A percentile compares a stretch with the other conserved stretches of the same genome.
Evolutionary conservation across 2,797 vertebrate species (phyloP).

Genomic region (Enteromius argenteus): DNA sequence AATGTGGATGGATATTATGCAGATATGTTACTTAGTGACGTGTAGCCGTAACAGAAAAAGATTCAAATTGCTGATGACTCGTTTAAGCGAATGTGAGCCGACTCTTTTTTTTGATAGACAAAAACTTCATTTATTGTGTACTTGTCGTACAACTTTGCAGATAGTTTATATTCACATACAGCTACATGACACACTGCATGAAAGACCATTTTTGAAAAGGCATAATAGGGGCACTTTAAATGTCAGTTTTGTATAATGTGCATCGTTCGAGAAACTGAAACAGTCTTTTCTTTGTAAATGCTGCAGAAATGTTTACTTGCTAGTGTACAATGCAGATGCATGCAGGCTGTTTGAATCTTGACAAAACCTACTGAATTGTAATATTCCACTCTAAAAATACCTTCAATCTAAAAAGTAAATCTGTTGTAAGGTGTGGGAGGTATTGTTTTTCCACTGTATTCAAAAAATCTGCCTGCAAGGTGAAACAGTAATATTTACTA

Average conservation of each 20-base stretch:
- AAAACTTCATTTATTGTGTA: no score
- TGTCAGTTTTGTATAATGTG: neutral
- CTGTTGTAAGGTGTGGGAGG: neutral
- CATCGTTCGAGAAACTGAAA: neutral
- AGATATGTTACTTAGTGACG: no score
- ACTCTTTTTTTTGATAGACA: no score
- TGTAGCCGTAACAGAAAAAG: no score
- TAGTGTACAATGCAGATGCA: neutral
- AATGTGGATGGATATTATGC: no score
- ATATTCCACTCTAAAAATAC: neutral
- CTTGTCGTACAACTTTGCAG: no score
- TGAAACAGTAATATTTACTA: conserved; percentile 34
- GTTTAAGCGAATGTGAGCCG: no score
- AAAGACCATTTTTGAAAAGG: no score
- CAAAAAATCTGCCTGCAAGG: conserved; percentile 22
- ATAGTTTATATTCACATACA: no score
- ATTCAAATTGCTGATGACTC: no score
- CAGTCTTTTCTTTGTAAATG: neutral
- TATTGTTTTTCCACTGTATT: neutral
- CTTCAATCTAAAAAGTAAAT: neutral
- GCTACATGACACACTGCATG: no score
- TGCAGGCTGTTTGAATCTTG: neutral
- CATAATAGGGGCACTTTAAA: no score
- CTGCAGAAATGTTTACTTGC: neutral
- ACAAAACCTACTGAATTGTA: neutral